Base-by-base conservation (phyloP, 2,888 invertebrate genomes). In the Drosophila prostipennis region DNA sequence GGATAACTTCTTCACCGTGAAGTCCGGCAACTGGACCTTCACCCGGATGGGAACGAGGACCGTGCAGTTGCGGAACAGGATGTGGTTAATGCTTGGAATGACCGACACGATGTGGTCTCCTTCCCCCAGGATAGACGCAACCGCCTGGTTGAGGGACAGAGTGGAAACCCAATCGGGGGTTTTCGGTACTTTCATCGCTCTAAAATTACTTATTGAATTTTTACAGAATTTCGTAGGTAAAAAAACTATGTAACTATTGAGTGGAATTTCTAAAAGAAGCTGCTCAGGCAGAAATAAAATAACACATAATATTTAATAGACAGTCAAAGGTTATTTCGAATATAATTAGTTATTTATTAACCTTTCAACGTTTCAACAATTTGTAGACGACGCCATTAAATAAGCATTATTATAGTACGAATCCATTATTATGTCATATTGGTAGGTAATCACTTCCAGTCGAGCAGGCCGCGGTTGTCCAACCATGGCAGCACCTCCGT, bases 391-490 rank as follows among this genome's bases (percentile, higher is more conserved):
- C 5, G 19, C 51, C 37, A 73, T 55, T 54, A 63, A 36, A 51
- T 36, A 54, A 2, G 5, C 54, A 45, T 55, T 61, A 63, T 61
- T 36, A 48, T 7, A 36, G 40, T 16, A 23, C 14, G 19, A 40
- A 29, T 23, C 11, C 19, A 8, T 51, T 6, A 29, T 49, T 32
- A 48, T 14, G 3, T 10, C n/a, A 19, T 48, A 37, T 26, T 8
- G 26, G 16, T 3, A 7, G 51, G 11, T 57, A 68, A 65, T 72
- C 72, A 89, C 43, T 87, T 82, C 85, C 88, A 90, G 65, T 91
- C 91, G 51, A 91, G 77, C 16, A 90, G 72, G 3, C 91, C 91
- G 16, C 90, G 89, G 69, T 91, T 90, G 72, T 92, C 89, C 71
- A 92, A 78, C 91, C 91, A 92, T 53, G 91, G 91, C 58, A 91